phyloP scores from a whole-genome alignment of 2,888 invertebrate species.

The Sylvicola fuscatus region DNA sequence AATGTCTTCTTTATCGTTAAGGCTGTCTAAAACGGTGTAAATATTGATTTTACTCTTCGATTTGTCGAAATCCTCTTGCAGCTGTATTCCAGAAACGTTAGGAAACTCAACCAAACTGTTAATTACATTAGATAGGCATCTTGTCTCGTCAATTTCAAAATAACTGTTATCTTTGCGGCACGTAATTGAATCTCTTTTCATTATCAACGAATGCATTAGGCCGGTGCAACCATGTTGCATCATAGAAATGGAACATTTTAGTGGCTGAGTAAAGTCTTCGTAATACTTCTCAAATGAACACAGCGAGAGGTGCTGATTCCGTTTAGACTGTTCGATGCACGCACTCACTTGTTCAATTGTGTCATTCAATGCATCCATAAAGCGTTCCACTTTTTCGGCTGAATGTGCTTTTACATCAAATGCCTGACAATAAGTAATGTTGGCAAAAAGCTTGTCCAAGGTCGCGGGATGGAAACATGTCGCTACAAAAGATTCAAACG shows the following conservation, averaged over 20 bases:
- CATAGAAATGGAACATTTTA: constrained; percentile 45
- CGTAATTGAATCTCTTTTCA: constrained; percentile 13
- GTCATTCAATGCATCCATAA: constrained; percentile 12
- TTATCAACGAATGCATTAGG: constrained; percentile 31
- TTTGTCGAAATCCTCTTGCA: not conserved
- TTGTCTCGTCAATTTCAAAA: constrained; percentile 11
- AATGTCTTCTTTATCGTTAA: constrained; percentile 16
- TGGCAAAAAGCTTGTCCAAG: constrained; percentile 13
- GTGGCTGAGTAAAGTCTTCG: constrained; percentile 55
- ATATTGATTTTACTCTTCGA: constrained; percentile 9
- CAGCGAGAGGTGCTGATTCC: constrained; percentile 23
- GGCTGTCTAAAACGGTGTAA: constrained; percentile 15
- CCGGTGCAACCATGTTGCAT: constrained; percentile 40
- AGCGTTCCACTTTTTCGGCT: not conserved
- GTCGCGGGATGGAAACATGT: constrained; percentile 18
- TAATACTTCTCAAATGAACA: constrained; percentile 40
- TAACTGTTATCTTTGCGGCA: constrained; percentile 6
- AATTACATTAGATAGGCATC: constrained; percentile 10
- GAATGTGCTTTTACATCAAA: constrained; percentile 3
- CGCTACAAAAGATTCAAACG: constrained; percentile 19
- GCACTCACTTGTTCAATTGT: constrained; percentile 16
- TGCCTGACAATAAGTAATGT: constrained; percentile 6
- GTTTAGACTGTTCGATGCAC: constrained; percentile 21
- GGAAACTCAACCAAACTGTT: constrained; percentile 19
- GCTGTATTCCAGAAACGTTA: constrained; percentile 9